Evolutionary conservation across 2,797 vertebrate genomes (phyloP).

Genomic region (Micropoecilia bifurca): DNA sequence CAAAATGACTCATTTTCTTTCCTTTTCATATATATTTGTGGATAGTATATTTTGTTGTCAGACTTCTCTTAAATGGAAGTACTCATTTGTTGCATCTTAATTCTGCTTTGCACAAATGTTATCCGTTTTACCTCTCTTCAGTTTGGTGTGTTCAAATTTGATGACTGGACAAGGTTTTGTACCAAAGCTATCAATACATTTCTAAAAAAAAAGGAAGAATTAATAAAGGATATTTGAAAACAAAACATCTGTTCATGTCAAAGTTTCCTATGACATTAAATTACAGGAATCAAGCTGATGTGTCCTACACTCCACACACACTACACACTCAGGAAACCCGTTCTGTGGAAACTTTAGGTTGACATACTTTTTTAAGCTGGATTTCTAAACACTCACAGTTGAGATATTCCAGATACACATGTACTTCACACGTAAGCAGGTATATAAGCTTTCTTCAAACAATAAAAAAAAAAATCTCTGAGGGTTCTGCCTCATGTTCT

Average conservation of each 20-base stretch:
- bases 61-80: too few species aligned
- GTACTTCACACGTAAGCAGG: background rate
- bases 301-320: background rate
- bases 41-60: too few species aligned
- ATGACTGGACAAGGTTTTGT: too few species aligned
- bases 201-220: too few species aligned
- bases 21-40: too few species aligned
- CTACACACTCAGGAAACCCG: constrained; percentile 4
- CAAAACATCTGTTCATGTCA: background rate
- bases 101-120: too few species aligned
- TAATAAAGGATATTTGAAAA: too few species aligned
- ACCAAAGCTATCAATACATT: too few species aligned
- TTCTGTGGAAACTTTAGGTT: background rate
- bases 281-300: too few species aligned
- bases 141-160: too few species aligned
- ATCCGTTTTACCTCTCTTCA: too few species aligned
- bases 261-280: background rate
- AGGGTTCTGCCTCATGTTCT: constrained; percentile 1
- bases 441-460: background rate
- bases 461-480: background rate
- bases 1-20: background rate
- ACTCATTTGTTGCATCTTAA: too few species aligned
- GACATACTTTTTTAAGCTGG: background rate
- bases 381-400: background rate
- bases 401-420: background rate